Conservation (phyloP, 2,888 invertebrate species). For the Caradrina clavipalpis region DNA sequence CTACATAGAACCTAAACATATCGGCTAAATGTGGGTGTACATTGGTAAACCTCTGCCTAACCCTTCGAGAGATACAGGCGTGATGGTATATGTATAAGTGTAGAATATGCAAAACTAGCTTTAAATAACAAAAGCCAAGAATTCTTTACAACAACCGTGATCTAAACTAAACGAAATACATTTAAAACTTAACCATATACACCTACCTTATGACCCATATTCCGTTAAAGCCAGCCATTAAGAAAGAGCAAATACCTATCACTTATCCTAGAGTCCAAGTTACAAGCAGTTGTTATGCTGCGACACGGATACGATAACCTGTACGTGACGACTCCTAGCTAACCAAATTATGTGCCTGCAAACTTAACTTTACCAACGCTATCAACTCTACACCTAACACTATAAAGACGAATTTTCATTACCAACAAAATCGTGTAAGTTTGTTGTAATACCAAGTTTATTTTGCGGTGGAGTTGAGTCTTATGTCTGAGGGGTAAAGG, state of each 20-base stretch:
- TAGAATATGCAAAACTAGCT: not conserved
- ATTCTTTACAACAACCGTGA: not conserved
- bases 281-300: conserved; percentile 77
- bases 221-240: conserved; percentile 57
- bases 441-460: conserved; percentile 52
- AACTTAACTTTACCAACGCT: conserved; percentile 44
- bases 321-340: conserved; percentile 77
- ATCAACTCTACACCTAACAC: conserved; percentile 30
- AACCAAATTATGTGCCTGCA: conserved; percentile 69
- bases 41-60: too few species aligned
- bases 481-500: conserved; percentile 44
- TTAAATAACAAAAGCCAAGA: not conserved
- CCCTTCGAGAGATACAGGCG: too few species aligned
- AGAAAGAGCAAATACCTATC: conserved; percentile 67
- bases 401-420: conserved; percentile 48
- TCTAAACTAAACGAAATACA: conserved; percentile 7
- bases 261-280: conserved; percentile 69
- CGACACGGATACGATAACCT: conserved; percentile 73
- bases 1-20: too few species aligned
- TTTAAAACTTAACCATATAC: conserved; percentile 28
- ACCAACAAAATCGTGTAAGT: conserved; percentile 8
- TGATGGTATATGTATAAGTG: too few species aligned
- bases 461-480: conserved; percentile 46
- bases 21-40: too few species aligned
- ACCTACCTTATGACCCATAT: conserved; percentile 45